Conservation (phyloP, 2,888 invertebrate species). For the Cephus sareptanus region DNA sequence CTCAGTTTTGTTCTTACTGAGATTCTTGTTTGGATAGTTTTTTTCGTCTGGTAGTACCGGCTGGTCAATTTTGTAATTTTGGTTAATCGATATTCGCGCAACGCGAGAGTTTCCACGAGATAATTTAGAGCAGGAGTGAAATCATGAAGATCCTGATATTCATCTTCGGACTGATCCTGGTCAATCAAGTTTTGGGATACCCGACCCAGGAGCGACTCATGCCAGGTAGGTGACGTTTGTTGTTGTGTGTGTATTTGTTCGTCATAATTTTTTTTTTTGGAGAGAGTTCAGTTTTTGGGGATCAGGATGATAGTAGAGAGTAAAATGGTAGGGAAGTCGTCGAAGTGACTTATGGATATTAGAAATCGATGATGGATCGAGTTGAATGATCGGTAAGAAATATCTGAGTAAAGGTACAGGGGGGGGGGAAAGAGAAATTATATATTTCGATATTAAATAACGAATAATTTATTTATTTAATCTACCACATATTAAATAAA, state of each 20-base stretch:
- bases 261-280: background rate
- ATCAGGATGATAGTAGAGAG: background rate
- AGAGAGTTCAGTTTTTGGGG: background rate
- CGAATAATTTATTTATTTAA: too few species aligned
- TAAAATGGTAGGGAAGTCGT: background rate
- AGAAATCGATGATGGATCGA: background rate
- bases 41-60: background rate
- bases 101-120: constrained; percentile 8
- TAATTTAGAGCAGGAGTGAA: constrained; percentile 39
- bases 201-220: constrained; percentile 55
- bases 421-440: background rate
- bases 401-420: background rate
- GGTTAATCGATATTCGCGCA: background rate
- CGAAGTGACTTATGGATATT: background rate
- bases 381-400: background rate
- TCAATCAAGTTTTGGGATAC: constrained; percentile 54
- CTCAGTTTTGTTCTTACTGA: background rate
- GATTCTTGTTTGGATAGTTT: background rate
- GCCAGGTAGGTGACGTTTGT: constrained; percentile 45
- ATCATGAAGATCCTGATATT: constrained; percentile 36
- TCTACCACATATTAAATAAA: background rate
- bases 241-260: background rate
- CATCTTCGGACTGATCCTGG: constrained; percentile 42
- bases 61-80: constrained; percentile 9
- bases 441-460: background rate